Conservation (phyloP, 2,888 invertebrate species). For the Oscheius myriophilus region DNA sequence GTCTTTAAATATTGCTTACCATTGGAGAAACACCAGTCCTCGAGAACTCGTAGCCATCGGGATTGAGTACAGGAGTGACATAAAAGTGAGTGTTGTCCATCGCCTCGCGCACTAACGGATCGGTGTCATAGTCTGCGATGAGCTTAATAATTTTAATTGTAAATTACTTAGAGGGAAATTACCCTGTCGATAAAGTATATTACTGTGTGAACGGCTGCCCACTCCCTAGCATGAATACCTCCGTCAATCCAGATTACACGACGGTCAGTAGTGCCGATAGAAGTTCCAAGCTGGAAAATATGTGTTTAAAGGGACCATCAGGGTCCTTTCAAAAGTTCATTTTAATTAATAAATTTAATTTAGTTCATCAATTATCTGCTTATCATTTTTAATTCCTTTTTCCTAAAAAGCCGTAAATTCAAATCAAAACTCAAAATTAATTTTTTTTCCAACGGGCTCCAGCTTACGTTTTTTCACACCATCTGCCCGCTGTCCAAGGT, state of each 20-base stretch:
- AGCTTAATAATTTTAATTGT: slow-evolving; percentile 32
- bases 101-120: slow-evolving; percentile 36
- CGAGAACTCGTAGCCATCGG: slow-evolving; percentile 67
- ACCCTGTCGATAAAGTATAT: slow-evolving; percentile 69
- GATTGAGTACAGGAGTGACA: slow-evolving; percentile 66
- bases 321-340: too few species aligned
- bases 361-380: too few species aligned
- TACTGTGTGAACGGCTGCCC: slow-evolving; percentile 69
- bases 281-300: slow-evolving; percentile 57
- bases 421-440: too few species aligned
- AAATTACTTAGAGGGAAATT: background rate
- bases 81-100: slow-evolving; percentile 61
- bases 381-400: too few species aligned
- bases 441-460: too few species aligned
- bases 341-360: too few species aligned
- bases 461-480: too few species aligned
- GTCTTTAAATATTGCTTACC: too few species aligned
- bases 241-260: slow-evolving; percentile 68
- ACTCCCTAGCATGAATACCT: slow-evolving; percentile 69
- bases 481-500: too few species aligned
- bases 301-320: too few species aligned
- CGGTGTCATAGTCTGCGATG: slow-evolving; percentile 60
- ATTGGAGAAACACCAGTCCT: slow-evolving; percentile 63
- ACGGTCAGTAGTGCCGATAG: slow-evolving; percentile 54
- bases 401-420: too few species aligned